Percentiles rank a stretch among this genome's conserved stretches.
Evolutionary conservation across 2,888 invertebrate genomes (phyloP).

Genomic region (Cyclophora albipunctata): DNA sequence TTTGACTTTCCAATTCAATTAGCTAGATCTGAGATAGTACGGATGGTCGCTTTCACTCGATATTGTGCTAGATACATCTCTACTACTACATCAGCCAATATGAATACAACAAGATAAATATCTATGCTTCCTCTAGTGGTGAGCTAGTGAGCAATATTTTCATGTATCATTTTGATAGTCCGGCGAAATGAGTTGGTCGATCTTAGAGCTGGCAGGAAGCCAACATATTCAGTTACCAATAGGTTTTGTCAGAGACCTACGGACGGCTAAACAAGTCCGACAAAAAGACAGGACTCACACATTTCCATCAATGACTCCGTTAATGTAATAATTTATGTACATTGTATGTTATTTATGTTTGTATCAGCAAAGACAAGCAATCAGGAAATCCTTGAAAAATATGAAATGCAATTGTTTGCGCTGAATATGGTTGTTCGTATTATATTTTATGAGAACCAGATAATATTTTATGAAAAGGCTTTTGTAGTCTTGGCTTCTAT

Average conservation of each 20-base stretch:
- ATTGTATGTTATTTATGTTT: conserved; percentile 13
- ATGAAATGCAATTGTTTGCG: too few relatives aligned
- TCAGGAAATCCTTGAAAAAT: conserved; percentile 8
- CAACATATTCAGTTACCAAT: conserved; percentile 49
- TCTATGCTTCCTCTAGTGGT: background rate
- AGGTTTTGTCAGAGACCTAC: conserved; percentile 30
- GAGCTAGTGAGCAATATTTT: conserved; percentile 20
- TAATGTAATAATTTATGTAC: conserved; percentile 18
- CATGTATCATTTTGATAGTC: conserved; percentile 31
- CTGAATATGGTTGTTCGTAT: too few relatives aligned
- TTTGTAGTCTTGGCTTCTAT: too few relatives aligned
- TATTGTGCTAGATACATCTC: background rate
- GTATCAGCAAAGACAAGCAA: conserved; percentile 11
- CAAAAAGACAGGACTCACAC: conserved; percentile 13
- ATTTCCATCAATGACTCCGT: conserved; percentile 11
- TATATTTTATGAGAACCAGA: too few relatives aligned
- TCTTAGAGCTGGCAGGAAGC: conserved; percentile 38
- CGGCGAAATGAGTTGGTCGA: conserved; percentile 35
- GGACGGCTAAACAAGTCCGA: conserved; percentile 14
- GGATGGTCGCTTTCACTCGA: conserved; percentile 11
- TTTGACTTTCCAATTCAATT: conserved; percentile 10
- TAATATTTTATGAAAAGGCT: too few relatives aligned
- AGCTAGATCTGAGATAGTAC: conserved; percentile 5
- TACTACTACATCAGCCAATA: conserved; percentile 1
- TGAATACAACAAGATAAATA: conserved; percentile 2